Percentiles rank a stretch among this genome's conserved stretches.
Evolutionary conservation across 2,888 invertebrate genomes (phyloP).

Genomic region (Stomorhina lunata): DNA sequence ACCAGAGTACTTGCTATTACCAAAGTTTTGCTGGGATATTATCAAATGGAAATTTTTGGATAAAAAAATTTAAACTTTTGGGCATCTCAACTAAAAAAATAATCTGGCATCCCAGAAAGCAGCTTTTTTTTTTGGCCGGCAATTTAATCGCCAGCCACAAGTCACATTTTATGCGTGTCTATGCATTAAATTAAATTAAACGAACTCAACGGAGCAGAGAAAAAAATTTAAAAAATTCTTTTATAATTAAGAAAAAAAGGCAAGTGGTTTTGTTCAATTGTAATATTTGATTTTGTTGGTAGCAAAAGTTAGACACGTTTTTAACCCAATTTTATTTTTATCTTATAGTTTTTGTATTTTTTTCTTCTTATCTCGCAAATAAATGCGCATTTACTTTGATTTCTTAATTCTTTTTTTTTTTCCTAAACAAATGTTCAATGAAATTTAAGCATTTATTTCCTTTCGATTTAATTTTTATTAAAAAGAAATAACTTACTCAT

Average conservation of each 20-base stretch:
- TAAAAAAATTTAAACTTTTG: too few species aligned
- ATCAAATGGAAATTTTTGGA: too few species aligned
- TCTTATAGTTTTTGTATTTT: background rate
- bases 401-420: background rate
- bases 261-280: background rate
- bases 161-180: slow-evolving; percentile 35
- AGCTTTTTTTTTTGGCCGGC: too few species aligned
- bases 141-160: too few species aligned
- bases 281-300: background rate
- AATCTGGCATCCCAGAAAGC: too few species aligned
- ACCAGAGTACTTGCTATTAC: too few species aligned
- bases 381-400: slow-evolving; percentile 22
- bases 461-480: background rate
- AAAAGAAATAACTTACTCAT: too few species aligned
- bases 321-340: slow-evolving; percentile 27
- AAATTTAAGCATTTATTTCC: background rate
- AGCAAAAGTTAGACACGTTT: slow-evolving; percentile 45
- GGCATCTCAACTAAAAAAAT: too few species aligned
- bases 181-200: slow-evolving; percentile 34
- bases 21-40: too few species aligned
- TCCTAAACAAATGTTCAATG: background rate
- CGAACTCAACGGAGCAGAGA: background rate
- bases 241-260: background rate
- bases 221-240: slow-evolving; percentile 23
- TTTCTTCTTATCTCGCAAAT: background rate